phyloP scores from a whole-genome alignment of 1,140 invertebrate genomes.

The Dinoponera quadriceps region DNA sequence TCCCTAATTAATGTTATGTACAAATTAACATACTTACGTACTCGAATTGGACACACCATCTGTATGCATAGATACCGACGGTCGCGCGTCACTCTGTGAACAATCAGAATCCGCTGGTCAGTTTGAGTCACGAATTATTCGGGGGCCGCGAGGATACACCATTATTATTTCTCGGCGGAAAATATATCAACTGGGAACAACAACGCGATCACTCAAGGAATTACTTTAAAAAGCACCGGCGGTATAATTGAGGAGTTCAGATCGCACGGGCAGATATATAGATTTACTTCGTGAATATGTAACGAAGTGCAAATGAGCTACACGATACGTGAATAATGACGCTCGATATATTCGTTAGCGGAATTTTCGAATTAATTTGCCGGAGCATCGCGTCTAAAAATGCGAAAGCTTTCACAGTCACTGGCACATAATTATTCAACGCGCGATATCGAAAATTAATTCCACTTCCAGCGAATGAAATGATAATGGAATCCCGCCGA shows the following conservation, averaged over 20 bases:
- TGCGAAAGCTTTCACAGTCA: background rate
- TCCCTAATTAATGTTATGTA: no score
- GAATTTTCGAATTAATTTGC: background rate
- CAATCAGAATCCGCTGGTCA: background rate
- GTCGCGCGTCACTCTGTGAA: background rate
- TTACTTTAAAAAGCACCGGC: conserved; percentile 13
- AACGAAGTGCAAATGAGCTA: conserved; percentile 8
- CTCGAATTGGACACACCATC: background rate
- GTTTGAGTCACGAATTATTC: background rate
- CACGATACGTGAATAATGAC: background rate
- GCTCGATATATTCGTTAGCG: background rate
- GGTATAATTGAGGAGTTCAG: background rate
- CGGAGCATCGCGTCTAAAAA: background rate
- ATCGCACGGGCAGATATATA: background rate
- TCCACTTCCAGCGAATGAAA: background rate
- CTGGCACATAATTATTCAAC: background rate
- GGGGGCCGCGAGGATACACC: background rate
- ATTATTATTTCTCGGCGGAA: background rate
- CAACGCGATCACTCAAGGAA: background rate
- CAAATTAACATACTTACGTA: background rate
- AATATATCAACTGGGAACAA: background rate
- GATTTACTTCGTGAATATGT: conserved; percentile 8
- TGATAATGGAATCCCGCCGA: background rate
- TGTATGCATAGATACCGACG: background rate
- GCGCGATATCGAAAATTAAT: background rate